phyloP scores from a whole-genome alignment of 2,113 vertebrate species.

The Eurypyga helias region DNA sequence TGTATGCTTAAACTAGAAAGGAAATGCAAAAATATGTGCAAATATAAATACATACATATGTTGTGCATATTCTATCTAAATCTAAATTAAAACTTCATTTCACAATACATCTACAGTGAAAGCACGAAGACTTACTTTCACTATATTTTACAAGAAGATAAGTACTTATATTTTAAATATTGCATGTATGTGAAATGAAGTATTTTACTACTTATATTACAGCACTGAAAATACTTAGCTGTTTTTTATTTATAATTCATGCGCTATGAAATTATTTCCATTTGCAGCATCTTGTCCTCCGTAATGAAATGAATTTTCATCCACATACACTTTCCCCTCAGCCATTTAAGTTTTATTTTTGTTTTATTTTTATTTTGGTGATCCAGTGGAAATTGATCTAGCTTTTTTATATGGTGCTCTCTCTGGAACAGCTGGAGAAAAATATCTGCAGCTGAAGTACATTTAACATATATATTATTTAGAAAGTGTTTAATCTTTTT shows the following conservation, averaged over 20 bases:
- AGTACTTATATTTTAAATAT: background rate
- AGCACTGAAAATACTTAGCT: background rate
- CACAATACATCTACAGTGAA: background rate
- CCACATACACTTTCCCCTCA: background rate
- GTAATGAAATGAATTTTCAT: background rate
- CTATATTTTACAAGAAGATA: background rate
- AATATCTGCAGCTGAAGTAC: background rate
- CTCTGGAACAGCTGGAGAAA: background rate
- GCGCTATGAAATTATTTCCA: background rate
- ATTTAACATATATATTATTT: background rate
- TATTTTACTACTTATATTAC: background rate
- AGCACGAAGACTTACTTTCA: background rate
- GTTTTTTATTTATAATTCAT: background rate
- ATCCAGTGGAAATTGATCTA: background rate
- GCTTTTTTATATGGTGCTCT: background rate
- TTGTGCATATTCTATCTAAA: background rate
- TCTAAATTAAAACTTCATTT: background rate
- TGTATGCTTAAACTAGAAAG: background rate
- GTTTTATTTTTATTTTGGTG: background rate
- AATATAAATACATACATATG: background rate
- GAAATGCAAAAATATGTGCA: background rate
- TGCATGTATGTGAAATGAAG: background rate
- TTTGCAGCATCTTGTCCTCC: background rate
- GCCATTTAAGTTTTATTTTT: background rate
- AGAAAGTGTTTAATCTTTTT: background rate